Conservation (phyloP, 2,888 invertebrate species). For the Lacanobia wlatinum region DNA sequence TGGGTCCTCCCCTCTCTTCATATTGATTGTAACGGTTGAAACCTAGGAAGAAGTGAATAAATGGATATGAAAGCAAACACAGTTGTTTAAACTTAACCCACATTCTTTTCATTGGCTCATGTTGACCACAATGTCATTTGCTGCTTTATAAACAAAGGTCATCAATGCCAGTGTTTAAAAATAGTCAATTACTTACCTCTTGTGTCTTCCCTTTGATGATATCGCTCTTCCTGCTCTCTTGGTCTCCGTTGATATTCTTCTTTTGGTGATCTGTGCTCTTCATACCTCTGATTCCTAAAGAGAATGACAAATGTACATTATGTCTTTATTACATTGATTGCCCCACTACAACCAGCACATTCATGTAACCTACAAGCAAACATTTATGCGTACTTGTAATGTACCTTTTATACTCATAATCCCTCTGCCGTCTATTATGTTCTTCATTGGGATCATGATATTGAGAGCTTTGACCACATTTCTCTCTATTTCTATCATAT, state of each 20-base stretch:
- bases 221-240: conserved; percentile 74
- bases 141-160: background rate
- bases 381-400: conserved; percentile 47
- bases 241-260: conserved; percentile 80
- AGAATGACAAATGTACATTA: conserved; percentile 1
- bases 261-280: conserved; percentile 73
- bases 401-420: conserved; percentile 84
- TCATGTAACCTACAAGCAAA: conserved; percentile 51
- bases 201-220: conserved; percentile 78
- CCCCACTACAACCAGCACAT: conserved; percentile 30
- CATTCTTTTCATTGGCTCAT: background rate
- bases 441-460: conserved; percentile 75
- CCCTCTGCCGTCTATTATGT: conserved; percentile 76
- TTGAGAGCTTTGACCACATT: conserved; percentile 74
- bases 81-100: conserved; percentile 5
- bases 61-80: conserved; percentile 2
- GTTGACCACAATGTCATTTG: background rate
- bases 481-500: conserved; percentile 79
- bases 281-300: conserved; percentile 77
- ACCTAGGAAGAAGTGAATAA: conserved; percentile 67
- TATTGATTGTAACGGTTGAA: conserved; percentile 82
- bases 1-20: conserved; percentile 80
- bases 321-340: background rate
- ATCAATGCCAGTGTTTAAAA: background rate
- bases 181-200: conserved; percentile 72